phyloP scores from a whole-genome alignment of 35 echinoderm and acorn worm genomes.

The Patiria miniata region DNA sequence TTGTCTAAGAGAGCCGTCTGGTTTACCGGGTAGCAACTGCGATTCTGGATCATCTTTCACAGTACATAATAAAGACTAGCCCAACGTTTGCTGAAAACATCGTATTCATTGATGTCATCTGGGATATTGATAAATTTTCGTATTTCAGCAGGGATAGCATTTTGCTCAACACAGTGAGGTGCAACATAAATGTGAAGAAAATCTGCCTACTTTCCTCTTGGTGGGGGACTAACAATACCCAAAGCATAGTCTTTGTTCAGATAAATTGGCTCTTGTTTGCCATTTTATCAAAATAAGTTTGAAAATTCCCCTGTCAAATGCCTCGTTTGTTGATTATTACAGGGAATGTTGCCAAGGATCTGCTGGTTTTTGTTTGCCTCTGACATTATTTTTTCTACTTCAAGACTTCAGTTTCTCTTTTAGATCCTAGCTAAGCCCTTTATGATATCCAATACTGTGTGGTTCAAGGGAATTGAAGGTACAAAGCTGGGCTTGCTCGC shows the following conservation, averaged over 20 bases:
- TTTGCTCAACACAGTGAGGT: background rate
- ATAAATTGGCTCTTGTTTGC: slow-evolving; percentile 49
- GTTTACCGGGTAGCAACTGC: slow-evolving; percentile 19
- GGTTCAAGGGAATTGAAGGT: slow-evolving; percentile 34
- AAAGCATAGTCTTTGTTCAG: slow-evolving; percentile 65
- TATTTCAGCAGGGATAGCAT: background rate
- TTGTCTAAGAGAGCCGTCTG: slow-evolving; percentile 22
- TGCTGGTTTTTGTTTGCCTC: slow-evolving; percentile 39
- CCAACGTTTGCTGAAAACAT: slow-evolving; percentile 38
- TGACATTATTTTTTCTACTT: slow-evolving; percentile 27
- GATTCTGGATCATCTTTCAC: slow-evolving; percentile 33
- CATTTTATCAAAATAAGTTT: slow-evolving; percentile 59
- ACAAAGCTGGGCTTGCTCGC: too few relatives aligned
- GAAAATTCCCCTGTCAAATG: slow-evolving; percentile 61
- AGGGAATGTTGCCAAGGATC: background rate
- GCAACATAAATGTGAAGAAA: slow-evolving; percentile 54
- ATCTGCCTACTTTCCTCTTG: slow-evolving; percentile 7
- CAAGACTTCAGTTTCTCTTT: slow-evolving; percentile 63
- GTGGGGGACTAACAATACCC: slow-evolving; percentile 32
- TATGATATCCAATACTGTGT: slow-evolving; percentile 43
- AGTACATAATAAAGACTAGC: slow-evolving; percentile 34
- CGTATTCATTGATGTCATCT: slow-evolving; percentile 29
- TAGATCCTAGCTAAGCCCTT: slow-evolving; percentile 42
- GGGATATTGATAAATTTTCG: background rate
- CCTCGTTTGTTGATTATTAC: slow-evolving; percentile 44